Percentiles rank a stretch among this genome's conserved stretches.
These are phyloP conservation scores for Trachelipus rathkii DNA, from an alignment of 1,140 invertebrate genomes.

Conservation along the genomic window DNA sequence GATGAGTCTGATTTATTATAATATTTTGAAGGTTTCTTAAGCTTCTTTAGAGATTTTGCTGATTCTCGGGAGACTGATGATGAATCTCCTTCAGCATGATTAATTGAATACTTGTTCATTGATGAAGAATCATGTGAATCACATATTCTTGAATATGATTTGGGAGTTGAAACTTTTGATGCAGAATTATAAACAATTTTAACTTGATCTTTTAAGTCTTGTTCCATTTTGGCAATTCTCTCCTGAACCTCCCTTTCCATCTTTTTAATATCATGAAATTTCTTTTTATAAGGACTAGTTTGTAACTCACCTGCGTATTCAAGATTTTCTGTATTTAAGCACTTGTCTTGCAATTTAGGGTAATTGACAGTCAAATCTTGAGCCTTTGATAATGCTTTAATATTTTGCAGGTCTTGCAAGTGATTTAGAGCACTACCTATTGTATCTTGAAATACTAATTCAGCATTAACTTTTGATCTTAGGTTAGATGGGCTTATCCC, in stretches of 20 bases:
- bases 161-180: slow-evolving; percentile 12
- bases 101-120: too few species aligned
- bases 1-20: too few species aligned
- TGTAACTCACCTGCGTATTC: too few species aligned
- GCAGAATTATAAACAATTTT: not conserved
- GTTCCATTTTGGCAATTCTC: not conserved
- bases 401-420: not conserved
- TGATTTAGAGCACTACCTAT: not conserved
- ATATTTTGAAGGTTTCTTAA: too few species aligned
- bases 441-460: not conserved
- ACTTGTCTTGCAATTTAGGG: too few species aligned
- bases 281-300: too few species aligned
- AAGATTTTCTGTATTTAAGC: too few species aligned
- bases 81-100: too few species aligned
- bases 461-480: not conserved
- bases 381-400: not conserved
- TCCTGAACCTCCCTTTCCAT: not conserved
- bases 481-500: not conserved
- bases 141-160: slow-evolving; percentile 31
- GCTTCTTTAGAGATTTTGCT: too few species aligned
- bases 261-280: not conserved
- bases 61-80: too few species aligned
- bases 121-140: slow-evolving; percentile 20
- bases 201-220: not conserved
- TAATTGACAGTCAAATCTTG: not conserved